These are phyloP conservation scores for Globia sparganii DNA, from an alignment of 2,888 invertebrate species.

Conservation along the genomic window DNA sequence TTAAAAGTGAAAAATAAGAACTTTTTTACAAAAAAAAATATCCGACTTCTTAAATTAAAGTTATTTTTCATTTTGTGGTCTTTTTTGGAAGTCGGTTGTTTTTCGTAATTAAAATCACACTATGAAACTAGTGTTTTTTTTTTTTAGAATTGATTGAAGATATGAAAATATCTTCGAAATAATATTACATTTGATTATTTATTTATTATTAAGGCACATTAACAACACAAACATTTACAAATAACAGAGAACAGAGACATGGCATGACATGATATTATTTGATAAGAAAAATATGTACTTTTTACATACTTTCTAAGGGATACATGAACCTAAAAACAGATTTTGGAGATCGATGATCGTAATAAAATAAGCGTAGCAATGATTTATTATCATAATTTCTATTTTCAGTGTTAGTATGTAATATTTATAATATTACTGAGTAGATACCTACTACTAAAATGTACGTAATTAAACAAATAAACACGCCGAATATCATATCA, in stretches of 20 bases:
- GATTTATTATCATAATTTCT: neutral
- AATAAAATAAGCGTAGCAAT: neutral
- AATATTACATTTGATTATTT: neutral
- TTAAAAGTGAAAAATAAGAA: too few relatives aligned
- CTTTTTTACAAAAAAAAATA: too few relatives aligned
- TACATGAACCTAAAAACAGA: neutral
- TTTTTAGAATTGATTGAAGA: neutral
- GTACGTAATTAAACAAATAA: constrained; percentile 5
- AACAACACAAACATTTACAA: too few relatives aligned
- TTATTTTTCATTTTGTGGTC: too few relatives aligned
- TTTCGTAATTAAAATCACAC: too few relatives aligned
- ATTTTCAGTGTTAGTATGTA: too few relatives aligned
- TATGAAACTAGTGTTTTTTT: neutral
- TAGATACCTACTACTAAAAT: neutral
- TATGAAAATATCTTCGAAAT: neutral
- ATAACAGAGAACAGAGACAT: too few relatives aligned
- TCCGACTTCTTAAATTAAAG: too few relatives aligned
- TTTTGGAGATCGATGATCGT: neutral
- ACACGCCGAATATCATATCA: neutral
- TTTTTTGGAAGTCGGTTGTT: too few relatives aligned
- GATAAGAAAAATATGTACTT: neutral
- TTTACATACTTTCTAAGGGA: too few relatives aligned
- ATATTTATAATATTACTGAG: neutral
- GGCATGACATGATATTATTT: too few relatives aligned
- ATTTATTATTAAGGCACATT: too few relatives aligned